phyloP scores from a whole-genome alignment of 2,113 vertebrate genomes.

The Phalacrocorax pelagicus region DNA sequence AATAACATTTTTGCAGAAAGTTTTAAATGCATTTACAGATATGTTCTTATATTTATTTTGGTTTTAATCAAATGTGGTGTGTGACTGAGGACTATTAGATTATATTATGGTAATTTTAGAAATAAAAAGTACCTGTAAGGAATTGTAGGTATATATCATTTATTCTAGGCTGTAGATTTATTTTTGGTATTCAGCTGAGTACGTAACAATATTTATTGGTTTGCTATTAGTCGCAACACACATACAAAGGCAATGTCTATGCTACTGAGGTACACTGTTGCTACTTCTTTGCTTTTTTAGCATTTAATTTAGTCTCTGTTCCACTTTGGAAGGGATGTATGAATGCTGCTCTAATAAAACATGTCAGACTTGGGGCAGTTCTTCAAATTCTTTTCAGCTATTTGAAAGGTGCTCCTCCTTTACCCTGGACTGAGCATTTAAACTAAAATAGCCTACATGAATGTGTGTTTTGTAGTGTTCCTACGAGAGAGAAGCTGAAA shows the following conservation, averaged over 20 bases:
- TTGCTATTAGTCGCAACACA: background rate
- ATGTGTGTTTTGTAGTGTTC: background rate
- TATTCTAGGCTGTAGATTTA: background rate
- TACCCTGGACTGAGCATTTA: background rate
- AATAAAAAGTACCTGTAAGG: background rate
- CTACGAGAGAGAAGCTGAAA: conserved; percentile 13
- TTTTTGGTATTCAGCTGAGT: background rate
- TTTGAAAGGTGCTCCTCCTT: conserved; percentile 35
- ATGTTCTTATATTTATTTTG: background rate
- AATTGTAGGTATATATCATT: background rate
- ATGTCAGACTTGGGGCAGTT: background rate
- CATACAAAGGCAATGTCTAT: background rate
- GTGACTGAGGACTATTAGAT: background rate
- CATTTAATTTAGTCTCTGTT: background rate
- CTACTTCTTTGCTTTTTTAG: background rate
- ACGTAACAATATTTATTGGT: background rate
- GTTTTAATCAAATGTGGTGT: background rate
- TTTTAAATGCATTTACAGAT: background rate
- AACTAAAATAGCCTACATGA: conserved; percentile 27
- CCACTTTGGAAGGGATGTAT: background rate
- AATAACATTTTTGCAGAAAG: background rate
- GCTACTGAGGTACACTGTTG: background rate
- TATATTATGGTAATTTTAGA: background rate
- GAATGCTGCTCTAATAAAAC: background rate
- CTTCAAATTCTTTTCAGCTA: conserved; percentile 7